A percentile compares a stretch with the other conserved stretches of the same genome.
These are phyloP conservation scores for Aphyosemion australe DNA, from an alignment of 2,113 vertebrate species.

Conservation along the genomic window DNA sequence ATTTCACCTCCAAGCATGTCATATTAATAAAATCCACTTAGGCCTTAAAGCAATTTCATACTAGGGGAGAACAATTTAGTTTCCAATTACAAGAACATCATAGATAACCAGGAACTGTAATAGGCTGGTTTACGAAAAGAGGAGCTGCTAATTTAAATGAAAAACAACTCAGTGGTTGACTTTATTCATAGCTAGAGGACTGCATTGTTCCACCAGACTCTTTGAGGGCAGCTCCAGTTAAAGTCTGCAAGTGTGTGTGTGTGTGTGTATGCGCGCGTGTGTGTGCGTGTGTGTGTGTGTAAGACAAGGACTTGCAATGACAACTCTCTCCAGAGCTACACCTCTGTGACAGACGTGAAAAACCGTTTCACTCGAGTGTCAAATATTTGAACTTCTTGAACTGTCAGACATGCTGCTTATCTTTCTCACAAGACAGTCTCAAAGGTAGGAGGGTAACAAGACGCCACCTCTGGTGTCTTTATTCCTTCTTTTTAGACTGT, in stretches of 20 bases:
- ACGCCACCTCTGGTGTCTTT: constrained; percentile 5
- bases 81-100: constrained; percentile 60
- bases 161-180: constrained; percentile 5
- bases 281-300: neutral
- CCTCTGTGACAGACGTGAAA: constrained; percentile 50
- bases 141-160: constrained; percentile 34
- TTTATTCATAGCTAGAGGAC: neutral
- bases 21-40: constrained; percentile 54
- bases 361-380: constrained; percentile 60
- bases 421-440: constrained; percentile 34
- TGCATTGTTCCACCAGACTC: neutral
- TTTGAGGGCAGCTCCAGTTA: constrained; percentile 12
- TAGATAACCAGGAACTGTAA: constrained; percentile 51
- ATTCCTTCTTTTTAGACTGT: neutral
- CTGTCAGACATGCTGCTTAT: constrained; percentile 45
- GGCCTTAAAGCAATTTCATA: constrained; percentile 55
- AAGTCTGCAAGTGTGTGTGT: constrained; percentile 2
- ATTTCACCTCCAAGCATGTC: constrained; percentile 30
- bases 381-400: constrained; percentile 64
- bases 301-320: constrained; percentile 58
- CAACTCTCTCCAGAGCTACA: constrained; percentile 40
- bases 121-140: constrained; percentile 32
- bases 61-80: constrained; percentile 53
- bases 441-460: constrained; percentile 40
- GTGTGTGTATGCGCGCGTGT: too few species aligned